Conservation (phyloP, 2,797 vertebrate species). For the Diglossa cyanea region DNA sequence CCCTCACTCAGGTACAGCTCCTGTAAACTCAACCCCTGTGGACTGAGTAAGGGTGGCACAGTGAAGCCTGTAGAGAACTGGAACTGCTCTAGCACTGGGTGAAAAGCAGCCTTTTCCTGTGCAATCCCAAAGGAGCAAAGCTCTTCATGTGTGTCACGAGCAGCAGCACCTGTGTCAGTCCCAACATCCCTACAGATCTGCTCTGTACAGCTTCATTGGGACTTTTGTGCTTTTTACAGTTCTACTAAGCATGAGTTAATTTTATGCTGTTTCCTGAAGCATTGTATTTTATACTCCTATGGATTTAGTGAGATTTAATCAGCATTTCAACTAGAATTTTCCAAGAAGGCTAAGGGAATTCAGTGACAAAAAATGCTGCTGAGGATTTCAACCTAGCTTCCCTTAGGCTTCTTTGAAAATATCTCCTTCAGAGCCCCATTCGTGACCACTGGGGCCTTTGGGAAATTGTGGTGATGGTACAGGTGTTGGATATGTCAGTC, state of each 20-base stretch:
- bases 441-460: background rate
- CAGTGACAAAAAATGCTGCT: background rate
- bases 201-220: constrained; percentile 12
- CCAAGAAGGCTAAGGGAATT: constrained; percentile 43
- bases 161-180: background rate
- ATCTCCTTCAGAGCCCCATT: background rate
- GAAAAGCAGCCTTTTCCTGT: background rate
- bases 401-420: constrained; percentile 51
- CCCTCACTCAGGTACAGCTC: constrained; percentile 35
- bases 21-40: constrained; percentile 27
- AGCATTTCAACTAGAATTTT: constrained; percentile 36
- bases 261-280: constrained; percentile 9
- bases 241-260: constrained; percentile 31
- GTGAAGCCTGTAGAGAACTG: constrained; percentile 11
- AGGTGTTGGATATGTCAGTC: background rate
- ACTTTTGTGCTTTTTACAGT: background rate
- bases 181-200: background rate
- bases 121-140: constrained; percentile 12
- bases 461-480: background rate
- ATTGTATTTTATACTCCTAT: constrained; percentile 6
- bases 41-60: constrained; percentile 35
- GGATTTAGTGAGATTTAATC: background rate
- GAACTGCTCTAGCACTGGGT: constrained; percentile 13
- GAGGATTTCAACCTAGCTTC: background rate
- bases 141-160: background rate